A percentile compares a stretch with the other conserved stretches of the same genome.
phyloP scores from a whole-genome alignment of 1,140 invertebrate genomes.

The Gonatopus flavifemur region DNA sequence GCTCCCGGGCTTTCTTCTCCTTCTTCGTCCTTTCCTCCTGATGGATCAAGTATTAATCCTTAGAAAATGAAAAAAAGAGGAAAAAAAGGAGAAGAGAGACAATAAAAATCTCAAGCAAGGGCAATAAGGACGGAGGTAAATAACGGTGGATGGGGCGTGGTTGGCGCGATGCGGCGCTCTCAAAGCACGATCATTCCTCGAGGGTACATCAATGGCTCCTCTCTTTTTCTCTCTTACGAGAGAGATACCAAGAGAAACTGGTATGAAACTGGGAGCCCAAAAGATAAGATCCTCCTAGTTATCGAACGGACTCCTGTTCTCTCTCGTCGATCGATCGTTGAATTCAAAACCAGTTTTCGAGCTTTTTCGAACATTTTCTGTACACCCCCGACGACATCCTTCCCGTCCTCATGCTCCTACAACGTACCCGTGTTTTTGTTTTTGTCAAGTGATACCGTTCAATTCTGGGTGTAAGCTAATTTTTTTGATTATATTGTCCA shows the following conservation, averaged over 20 bases:
- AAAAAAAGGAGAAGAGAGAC: constrained; percentile 23
- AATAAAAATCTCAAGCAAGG: constrained; percentile 45
- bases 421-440: constrained; percentile 6
- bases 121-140: constrained; percentile 42
- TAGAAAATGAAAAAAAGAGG: constrained; percentile 16
- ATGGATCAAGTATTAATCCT: constrained; percentile 21
- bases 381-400: constrained; percentile 12
- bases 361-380: constrained; percentile 7
- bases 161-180: constrained; percentile 46
- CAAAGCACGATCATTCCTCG: constrained; percentile 41
- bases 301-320: constrained; percentile 47
- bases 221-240: constrained; percentile 38
- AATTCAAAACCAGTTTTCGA: constrained; percentile 22
- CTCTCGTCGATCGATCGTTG: constrained; percentile 11
- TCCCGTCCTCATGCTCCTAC: constrained; percentile 19
- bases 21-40: no score
- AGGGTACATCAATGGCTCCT: no score
- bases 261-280: constrained; percentile 46
- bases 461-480: no score
- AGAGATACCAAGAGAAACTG: constrained; percentile 28
- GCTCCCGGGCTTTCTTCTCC: constrained; percentile 47
- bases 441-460: no score
- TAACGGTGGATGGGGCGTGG: constrained; percentile 47
- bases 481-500: no score
- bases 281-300: constrained; percentile 51